Percentiles rank a stretch among this genome's conserved stretches.
Evolutionary conservation across 1,140 invertebrate species (phyloP).

Genomic region (Colletes gigas): DNA sequence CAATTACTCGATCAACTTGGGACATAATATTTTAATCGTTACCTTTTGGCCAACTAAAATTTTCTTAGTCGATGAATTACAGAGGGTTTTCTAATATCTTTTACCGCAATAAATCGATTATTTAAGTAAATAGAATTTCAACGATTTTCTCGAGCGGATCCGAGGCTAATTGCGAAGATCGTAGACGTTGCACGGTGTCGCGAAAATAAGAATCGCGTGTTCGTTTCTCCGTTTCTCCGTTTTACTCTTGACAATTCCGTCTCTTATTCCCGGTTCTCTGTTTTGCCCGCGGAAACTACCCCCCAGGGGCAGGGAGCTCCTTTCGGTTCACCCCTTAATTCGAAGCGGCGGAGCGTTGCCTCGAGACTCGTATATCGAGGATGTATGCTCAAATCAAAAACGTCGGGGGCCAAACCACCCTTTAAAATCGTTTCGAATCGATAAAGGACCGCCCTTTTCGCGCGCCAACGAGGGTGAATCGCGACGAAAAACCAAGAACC

Average conservation of each 20-base stretch:
- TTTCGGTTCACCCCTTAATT: conserved; percentile 75
- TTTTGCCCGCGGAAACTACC: conserved; percentile 58
- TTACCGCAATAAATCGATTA: too few species aligned
- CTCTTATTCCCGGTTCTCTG: conserved; percentile 29
- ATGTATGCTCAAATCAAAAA: conserved; percentile 76
- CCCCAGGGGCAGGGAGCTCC: conserved; percentile 57
- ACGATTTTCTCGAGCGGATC: too few species aligned
- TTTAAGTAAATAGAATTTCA: too few species aligned
- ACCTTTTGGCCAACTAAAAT: too few species aligned
- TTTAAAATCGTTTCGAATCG: conserved; percentile 78
- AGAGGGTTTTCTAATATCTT: too few species aligned
- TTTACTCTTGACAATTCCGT: conserved; percentile 15
- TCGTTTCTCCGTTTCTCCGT: conserved; percentile 19
- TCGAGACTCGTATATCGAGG: conserved; percentile 73
- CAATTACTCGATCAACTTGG: too few species aligned
- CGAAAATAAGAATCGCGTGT: neutral
- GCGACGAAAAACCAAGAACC: neutral
- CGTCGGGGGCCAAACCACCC: conserved; percentile 74
- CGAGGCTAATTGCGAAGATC: too few species aligned
- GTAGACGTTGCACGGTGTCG: neutral
- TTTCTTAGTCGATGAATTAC: too few species aligned
- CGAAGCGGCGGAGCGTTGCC: conserved; percentile 76
- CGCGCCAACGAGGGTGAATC: conserved; percentile 22
- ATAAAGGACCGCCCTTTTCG: conserved; percentile 71
- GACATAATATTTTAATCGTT: too few species aligned